Evolutionary conservation across 2,888 invertebrate genomes (phyloP).

Genomic region (Operophtera brumata): DNA sequence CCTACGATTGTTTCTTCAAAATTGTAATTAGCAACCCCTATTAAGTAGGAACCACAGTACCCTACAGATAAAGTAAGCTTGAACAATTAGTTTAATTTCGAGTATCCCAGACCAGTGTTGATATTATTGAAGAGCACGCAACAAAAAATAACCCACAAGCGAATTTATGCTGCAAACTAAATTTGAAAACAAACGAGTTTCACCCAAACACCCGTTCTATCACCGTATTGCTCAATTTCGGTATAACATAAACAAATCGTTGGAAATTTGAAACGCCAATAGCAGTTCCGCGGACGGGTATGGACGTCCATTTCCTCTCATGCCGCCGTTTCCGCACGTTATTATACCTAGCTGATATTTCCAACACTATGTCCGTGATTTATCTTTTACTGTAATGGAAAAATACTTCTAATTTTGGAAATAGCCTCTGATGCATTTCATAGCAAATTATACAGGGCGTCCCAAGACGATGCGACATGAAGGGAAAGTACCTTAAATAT

Average conservation of each 20-base stretch:
- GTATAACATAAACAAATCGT: slow-evolving; percentile 33
- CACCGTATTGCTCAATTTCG: slow-evolving; percentile 16
- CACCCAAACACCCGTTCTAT: slow-evolving; percentile 7
- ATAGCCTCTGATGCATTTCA: too few relatives aligned
- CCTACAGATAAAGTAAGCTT: too few relatives aligned
- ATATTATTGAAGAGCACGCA: neutral
- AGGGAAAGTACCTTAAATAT: too few relatives aligned
- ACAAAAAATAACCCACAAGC: slow-evolving; percentile 4
- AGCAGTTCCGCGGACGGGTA: slow-evolving; percentile 43
- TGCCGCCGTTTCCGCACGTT: slow-evolving; percentile 59
- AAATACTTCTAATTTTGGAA: neutral
- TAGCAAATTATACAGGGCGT: too few relatives aligned
- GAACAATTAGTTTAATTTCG: too few relatives aligned
- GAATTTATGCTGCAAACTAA: neutral
- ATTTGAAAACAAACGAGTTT: slow-evolving; percentile 15
- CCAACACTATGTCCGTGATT: slow-evolving; percentile 37
- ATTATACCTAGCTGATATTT: slow-evolving; percentile 57
- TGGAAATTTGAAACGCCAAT: slow-evolving; percentile 55
- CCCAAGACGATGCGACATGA: too few relatives aligned
- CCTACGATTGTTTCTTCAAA: too few relatives aligned
- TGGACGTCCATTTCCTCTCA: slow-evolving; percentile 64
- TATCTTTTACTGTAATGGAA: neutral
- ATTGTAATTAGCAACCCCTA: too few relatives aligned
- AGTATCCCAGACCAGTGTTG: too few relatives aligned
- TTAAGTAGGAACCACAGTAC: too few relatives aligned